Percentiles rank a stretch among this genome's conserved stretches.
Conservation (phyloP, 2,113 vertebrate genomes). For the Pelecanus crispus region DNA sequence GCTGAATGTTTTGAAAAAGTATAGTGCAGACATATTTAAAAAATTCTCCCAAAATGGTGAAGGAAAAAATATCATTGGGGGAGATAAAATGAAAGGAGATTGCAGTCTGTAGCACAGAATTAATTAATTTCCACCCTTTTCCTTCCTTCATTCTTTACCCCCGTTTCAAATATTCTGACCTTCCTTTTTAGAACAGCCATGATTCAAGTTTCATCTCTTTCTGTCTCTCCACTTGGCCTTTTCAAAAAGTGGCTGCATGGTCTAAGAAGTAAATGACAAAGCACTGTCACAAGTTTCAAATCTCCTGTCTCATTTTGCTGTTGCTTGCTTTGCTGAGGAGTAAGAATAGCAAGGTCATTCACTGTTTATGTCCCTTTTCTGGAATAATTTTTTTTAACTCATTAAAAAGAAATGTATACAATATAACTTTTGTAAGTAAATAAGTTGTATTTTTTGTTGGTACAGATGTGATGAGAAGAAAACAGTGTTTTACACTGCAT, state of each 20-base stretch:
- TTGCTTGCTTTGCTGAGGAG: neutral
- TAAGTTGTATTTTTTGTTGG: neutral
- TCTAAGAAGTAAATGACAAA: neutral
- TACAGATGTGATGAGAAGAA: neutral
- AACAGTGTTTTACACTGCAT: neutral
- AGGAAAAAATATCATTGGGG: neutral
- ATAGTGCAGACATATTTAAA: neutral
- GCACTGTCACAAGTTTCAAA: neutral
- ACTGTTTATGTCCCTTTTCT: neutral
- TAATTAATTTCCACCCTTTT: neutral
- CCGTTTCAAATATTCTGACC: neutral
- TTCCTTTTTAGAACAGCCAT: neutral
- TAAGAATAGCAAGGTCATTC: neutral
- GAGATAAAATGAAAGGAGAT: neutral
- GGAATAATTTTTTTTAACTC: neutral
- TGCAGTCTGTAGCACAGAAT: neutral
- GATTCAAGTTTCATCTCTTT: neutral
- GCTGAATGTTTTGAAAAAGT: neutral
- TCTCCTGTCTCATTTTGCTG: neutral
- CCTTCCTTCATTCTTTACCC: neutral
- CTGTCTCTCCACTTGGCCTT: neutral
- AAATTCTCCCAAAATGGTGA: neutral
- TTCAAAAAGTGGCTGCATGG: neutral
- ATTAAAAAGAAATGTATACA: accelerated
- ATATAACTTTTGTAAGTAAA: neutral